phyloP scores from a whole-genome alignment of 1,140 invertebrate species.

The Trichonephila clavipes region DNA sequence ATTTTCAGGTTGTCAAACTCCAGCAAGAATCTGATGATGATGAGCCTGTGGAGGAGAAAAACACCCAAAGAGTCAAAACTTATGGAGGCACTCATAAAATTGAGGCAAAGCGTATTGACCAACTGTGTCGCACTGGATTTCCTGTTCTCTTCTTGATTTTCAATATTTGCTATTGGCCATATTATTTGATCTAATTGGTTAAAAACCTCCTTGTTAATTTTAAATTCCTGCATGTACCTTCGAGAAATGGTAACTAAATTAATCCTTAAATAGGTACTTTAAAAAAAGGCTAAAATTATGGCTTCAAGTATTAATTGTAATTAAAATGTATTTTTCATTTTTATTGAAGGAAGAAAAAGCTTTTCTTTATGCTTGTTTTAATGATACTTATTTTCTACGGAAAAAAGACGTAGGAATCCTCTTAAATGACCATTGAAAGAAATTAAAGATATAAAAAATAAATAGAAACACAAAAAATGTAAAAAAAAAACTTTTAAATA shows the following conservation, averaged over 20 bases:
- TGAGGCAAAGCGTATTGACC: slow-evolving; percentile 81
- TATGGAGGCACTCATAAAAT: slow-evolving; percentile 74
- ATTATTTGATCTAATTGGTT: slow-evolving; percentile 79
- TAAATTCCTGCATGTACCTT: background rate
- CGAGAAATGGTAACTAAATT: background rate
- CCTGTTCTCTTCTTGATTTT: slow-evolving; percentile 82
- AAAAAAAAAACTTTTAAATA: too few relatives aligned
- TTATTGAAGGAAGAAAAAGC: background rate
- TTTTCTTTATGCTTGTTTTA: background rate
- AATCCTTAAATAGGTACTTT: background rate
- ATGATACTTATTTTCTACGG: too few relatives aligned
- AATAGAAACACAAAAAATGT: too few relatives aligned
- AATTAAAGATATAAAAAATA: too few relatives aligned
- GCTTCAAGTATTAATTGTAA: background rate
- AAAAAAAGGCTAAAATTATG: background rate
- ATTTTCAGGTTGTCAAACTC: slow-evolving; percentile 40
- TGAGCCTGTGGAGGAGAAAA: slow-evolving; percentile 30
- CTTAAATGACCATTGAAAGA: too few relatives aligned
- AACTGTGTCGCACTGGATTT: slow-evolving; percentile 82
- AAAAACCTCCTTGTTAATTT: background rate
- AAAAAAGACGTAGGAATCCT: too few relatives aligned
- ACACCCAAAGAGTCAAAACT: slow-evolving; percentile 3
- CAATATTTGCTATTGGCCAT: slow-evolving; percentile 83
- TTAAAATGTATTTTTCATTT: background rate
- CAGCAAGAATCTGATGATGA: slow-evolving; percentile 71